These are phyloP conservation scores for Oncorhynchus keta DNA, from an alignment of 2,113 vertebrate genomes.

Conservation along the genomic window DNA sequence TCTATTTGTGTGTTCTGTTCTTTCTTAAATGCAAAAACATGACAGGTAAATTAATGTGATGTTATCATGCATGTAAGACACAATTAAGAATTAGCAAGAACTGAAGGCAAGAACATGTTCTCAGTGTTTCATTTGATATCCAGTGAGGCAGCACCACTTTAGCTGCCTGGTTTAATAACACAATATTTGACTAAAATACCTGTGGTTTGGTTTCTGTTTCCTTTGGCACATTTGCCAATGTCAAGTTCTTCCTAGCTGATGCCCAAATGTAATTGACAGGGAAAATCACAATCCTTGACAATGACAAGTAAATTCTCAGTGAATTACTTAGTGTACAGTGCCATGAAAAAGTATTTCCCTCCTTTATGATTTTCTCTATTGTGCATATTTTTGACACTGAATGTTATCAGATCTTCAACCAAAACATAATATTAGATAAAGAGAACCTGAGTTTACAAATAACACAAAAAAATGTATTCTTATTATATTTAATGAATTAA, in stretches of 20 bases:
- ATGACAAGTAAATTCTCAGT: not conserved
- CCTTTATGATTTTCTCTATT: no score
- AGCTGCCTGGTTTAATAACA: slow-evolving; percentile 27
- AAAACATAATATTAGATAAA: no score
- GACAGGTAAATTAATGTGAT: not conserved
- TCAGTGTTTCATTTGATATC: slow-evolving; percentile 58
- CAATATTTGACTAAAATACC: slow-evolving; percentile 46
- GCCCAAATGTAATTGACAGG: not conserved
- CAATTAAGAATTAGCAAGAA: no score
- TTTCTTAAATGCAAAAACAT: not conserved
- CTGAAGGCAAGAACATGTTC: slow-evolving; percentile 25
- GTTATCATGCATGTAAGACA: no score
- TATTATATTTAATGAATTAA: no score
- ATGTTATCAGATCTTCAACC: no score
- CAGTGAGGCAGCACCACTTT: slow-evolving; percentile 52
- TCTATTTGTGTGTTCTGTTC: not conserved
- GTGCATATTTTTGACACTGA: no score
- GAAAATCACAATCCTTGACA: not conserved
- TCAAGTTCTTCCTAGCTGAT: slow-evolving; percentile 47
- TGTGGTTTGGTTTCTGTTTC: slow-evolving; percentile 40
- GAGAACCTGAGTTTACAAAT: no score
- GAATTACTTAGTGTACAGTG: not conserved
- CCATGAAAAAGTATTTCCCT: no score
- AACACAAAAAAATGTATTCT: no score
- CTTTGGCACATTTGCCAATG: slow-evolving; percentile 38